phyloP scores from a whole-genome alignment of 2,113 vertebrate species.

The Suricata suricatta region DNA sequence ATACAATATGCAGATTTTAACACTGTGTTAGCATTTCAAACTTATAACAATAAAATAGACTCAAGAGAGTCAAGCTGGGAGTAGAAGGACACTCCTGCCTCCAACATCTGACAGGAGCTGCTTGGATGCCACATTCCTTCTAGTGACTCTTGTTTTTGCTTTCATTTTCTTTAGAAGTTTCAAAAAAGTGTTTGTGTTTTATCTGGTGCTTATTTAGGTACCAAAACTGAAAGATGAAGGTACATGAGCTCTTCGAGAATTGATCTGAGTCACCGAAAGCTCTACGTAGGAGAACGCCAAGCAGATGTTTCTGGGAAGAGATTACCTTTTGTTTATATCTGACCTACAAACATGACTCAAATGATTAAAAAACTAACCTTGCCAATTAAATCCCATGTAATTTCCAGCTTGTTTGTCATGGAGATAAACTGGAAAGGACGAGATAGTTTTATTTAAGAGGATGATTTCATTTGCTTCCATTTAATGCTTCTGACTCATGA shows the following conservation, averaged over 20 bases:
- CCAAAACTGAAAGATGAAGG: not conserved
- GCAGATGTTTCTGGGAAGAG: not conserved
- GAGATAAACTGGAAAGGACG: conserved; percentile 7
- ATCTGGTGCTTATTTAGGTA: conserved; percentile 16
- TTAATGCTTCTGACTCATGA: conserved; percentile 19
- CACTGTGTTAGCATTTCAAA: not conserved
- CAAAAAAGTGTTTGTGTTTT: not conserved
- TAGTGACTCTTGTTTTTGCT: not conserved
- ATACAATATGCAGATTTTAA: not conserved
- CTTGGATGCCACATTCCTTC: not conserved
- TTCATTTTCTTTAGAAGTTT: not conserved
- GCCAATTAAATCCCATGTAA: not conserved
- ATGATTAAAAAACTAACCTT: not conserved
- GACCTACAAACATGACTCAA: not conserved
- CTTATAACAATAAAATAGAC: not conserved
- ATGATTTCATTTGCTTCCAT: conserved; percentile 11
- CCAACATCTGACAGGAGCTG: not conserved
- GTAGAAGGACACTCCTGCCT: not conserved
- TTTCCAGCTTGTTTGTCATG: not conserved
- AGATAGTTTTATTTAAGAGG: not conserved
- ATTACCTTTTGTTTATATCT: not conserved
- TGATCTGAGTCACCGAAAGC: not conserved
- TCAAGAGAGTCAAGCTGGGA: not conserved
- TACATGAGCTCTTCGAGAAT: not conserved
- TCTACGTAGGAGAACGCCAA: not conserved